Conservation (phyloP, 2,888 invertebrate genomes). For the Lepidocyrtoides sp. region DNA sequence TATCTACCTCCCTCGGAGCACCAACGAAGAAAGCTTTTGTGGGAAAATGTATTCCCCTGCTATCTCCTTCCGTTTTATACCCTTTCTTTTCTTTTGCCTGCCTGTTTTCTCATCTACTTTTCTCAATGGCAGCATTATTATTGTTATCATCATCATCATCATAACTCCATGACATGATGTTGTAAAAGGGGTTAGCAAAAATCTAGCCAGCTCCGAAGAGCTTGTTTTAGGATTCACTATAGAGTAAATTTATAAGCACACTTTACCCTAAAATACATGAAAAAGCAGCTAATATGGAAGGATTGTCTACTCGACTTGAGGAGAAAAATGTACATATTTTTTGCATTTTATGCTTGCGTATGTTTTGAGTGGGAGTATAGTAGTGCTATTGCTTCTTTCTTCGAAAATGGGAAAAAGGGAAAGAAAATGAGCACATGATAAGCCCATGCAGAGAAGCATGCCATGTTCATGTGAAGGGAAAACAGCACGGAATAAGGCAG, state of each 20-base stretch:
- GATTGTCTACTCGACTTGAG: neutral
- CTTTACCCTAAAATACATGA: neutral
- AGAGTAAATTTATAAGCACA: neutral
- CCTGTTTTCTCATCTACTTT: neutral
- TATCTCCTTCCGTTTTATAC: neutral
- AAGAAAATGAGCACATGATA: slow-evolving; percentile 28
- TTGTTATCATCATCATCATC: slow-evolving; percentile 23
- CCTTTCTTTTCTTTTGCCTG: neutral
- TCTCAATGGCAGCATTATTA: slow-evolving; percentile 5
- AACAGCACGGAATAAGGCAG: neutral
- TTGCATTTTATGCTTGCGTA: slow-evolving; percentile 38
- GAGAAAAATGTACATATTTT: slow-evolving; percentile 16
- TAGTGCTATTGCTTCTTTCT: neutral
- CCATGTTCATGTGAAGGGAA: neutral
- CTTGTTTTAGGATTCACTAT: too few relatives aligned
- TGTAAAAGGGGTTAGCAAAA: slow-evolving; percentile 40
- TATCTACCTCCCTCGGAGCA: slow-evolving; percentile 39
- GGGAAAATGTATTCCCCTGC: too few relatives aligned
- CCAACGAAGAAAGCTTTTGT: neutral
- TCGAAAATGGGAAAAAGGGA: neutral
- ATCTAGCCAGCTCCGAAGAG: too few relatives aligned
- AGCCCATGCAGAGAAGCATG: slow-evolving; percentile 20
- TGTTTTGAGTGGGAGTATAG: neutral
- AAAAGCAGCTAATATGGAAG: neutral
- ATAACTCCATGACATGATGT: slow-evolving; percentile 26